Evolutionary conservation across 2,888 invertebrate genomes (phyloP), one percentile per base, ranked within the genome.

Genomic region (Blera fallax): DNA sequence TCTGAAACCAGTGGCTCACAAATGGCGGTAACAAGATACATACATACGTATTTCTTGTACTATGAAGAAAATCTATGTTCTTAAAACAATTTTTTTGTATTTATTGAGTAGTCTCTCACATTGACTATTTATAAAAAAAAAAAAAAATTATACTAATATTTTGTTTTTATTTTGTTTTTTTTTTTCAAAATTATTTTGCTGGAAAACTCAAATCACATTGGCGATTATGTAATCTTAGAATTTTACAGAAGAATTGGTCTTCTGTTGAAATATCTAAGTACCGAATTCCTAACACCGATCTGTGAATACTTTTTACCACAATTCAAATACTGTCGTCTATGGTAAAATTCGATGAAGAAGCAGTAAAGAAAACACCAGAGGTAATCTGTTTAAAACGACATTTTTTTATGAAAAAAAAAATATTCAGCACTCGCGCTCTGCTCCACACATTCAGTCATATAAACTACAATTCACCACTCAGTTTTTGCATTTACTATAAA

Each of bases 211-310:
- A n/a, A 21, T 45, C 11, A 52, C 14, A 32, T 54, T 70, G 54
- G 64, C 40, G 16, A 37, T 37, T 14, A 24, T 34, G 58, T 18
- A 6, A 43, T 40, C 43, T 43, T 14, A 80, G 79, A 73, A 65
- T 60, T 73, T 50, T 58, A n/a, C 65, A 58, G 40, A 65, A 58
- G 79, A 58, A 14, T 67, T 14, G 21, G n/a, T 40, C 79, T 80
- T 65, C 40, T 80, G 37, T 67, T 37, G 32, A 18, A 65, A 50
- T 80, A 80, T 73, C 34, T 80, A 43, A 58, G 60, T 40, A 43
- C 6, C 16, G 79, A 80, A 43, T 16, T 80, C 50, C 72, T 80
- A 32, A 60, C 65, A 24, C 79, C 79, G 50, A 73, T 80, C 34
- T 72, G 48, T 58, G 65, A 24, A 52, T 24, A 65, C 40, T n/a